Evolutionary conservation across 2,113 vertebrate species (phyloP), one percentile per base, ranked within the genome.

Genomic region (Arvicanthis niloticus): DNA sequence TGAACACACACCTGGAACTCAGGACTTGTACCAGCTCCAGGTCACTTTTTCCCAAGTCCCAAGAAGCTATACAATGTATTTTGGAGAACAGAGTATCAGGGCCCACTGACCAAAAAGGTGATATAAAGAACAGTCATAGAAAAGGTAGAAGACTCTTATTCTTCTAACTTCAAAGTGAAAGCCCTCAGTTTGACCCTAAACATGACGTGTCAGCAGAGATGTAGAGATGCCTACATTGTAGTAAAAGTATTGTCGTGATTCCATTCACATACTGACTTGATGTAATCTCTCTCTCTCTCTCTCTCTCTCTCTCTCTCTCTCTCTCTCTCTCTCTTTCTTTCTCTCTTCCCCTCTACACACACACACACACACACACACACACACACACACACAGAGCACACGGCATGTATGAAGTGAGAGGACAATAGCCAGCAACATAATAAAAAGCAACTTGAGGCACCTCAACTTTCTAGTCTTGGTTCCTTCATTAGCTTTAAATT

Each of bases 401-500:
- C 19, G 42, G 17, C 7, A 89, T 34, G 51, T 8, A 19, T 0
- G 9, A 16, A 31, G 31, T 42, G 24, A 77, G 73, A 70, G 53
- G n/a, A 77, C 3, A 90, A 31, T 29, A 92, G 9, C 82, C 51
- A 80, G 37, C 78, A 92, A 91, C 31, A 89, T 0, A 76, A 6
- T 72, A 58, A 37, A 86, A 78, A 91, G 22, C 58, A 88, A 91
- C 68, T 81, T 92, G 58, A 67, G 73, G 34, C 45, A 58, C 67
- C 51, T 88, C 77, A 21, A 91, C 77, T 90, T 88, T 96, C 73
- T 94, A 31, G 45, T 68, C 82, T 96, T 89, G 40, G 58, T 85
- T 68, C 40, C 16, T 78, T 91, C 78, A 95, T 60, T 96, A 51
- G n/a, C 21, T 97, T 97, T 87, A 93, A 51, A 95, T 84, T 84